These are phyloP conservation scores for Megaceryle torquata DNA, from an alignment of 2,113 vertebrate species.

Conservation along the genomic window DNA sequence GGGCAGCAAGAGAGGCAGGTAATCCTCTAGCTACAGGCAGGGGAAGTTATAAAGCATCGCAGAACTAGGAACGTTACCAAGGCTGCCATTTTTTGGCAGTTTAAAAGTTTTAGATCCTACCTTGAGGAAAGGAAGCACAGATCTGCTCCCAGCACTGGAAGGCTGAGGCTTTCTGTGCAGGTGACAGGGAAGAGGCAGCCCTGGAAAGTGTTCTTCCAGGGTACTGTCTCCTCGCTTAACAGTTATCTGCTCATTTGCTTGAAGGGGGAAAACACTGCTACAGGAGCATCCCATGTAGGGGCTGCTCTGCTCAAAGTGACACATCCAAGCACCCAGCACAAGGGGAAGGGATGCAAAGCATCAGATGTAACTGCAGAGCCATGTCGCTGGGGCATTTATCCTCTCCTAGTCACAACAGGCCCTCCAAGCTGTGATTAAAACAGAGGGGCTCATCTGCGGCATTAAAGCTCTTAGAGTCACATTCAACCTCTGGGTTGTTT, in stretches of 20 bases:
- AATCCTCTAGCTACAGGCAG: neutral
- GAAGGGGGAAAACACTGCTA: neutral
- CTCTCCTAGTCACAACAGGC: neutral
- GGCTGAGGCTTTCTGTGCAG: neutral
- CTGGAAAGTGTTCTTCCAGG: neutral
- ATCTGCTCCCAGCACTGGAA: neutral
- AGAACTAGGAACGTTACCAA: neutral
- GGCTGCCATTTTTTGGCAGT: neutral
- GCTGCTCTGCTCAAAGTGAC: neutral
- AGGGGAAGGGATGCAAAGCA: neutral
- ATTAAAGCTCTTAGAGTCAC: neutral
- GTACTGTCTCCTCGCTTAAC: neutral
- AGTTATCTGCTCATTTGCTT: neutral
- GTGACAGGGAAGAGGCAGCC: neutral
- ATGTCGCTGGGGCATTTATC: neutral
- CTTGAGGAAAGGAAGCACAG: neutral
- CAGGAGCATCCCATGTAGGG: fast-evolving
- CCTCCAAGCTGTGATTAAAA: neutral
- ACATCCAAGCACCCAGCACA: fast-evolving
- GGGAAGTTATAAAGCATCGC: neutral
- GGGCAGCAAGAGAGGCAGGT: neutral
- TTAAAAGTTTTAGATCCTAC: neutral
- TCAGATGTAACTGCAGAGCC: neutral
- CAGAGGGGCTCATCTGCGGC: neutral
- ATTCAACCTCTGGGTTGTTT: neutral